A percentile compares a stretch with the other conserved stretches of the same genome.
phyloP scores from a whole-genome alignment of 2,797 vertebrate species.

The Lutjanus campechanus region DNA sequence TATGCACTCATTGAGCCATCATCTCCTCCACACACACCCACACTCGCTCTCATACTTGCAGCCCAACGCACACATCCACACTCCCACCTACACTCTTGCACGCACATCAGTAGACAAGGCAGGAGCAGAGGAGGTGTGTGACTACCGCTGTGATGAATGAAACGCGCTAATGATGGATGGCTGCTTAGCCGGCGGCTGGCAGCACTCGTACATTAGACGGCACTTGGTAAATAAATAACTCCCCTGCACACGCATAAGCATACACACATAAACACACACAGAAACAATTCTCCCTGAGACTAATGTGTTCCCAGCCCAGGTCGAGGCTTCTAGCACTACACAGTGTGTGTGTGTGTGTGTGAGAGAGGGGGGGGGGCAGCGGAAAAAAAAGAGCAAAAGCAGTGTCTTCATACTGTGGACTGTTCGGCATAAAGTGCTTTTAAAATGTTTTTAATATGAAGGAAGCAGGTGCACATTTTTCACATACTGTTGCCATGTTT shows the following conservation, averaged over 20 bases:
- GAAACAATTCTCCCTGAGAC: conserved; percentile 28
- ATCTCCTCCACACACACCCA: conserved; percentile 45
- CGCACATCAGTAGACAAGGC: conserved; percentile 39
- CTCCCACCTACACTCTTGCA: conserved; percentile 35
- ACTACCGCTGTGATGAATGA: conserved; percentile 76
- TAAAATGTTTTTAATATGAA: conserved; percentile 10
- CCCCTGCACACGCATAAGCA: conserved; percentile 31
- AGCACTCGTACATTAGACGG: conserved; percentile 80
- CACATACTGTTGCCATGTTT: background rate
- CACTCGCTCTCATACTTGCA: conserved; percentile 10
- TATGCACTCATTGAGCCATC: conserved; percentile 77
- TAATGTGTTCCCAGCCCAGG: conserved; percentile 72
- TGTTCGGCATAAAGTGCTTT: background rate
- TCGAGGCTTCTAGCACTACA: conserved; percentile 46
- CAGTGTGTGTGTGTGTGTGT: conserved; percentile 11
- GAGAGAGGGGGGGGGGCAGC: background rate
- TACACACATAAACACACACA: conserved; percentile 25
- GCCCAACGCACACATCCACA: conserved; percentile 19
- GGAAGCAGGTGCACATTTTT: background rate
- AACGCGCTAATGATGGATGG: conserved; percentile 80
- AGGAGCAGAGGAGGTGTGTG: conserved; percentile 49
- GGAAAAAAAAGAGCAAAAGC: background rate
- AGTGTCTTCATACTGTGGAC: background rate
- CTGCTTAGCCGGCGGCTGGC: conserved; percentile 74
- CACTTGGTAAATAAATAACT: conserved; percentile 83